These are phyloP conservation scores for Herpetotheres cachinnans DNA, from an alignment of 2,113 vertebrate genomes.

Conservation along the genomic window DNA sequence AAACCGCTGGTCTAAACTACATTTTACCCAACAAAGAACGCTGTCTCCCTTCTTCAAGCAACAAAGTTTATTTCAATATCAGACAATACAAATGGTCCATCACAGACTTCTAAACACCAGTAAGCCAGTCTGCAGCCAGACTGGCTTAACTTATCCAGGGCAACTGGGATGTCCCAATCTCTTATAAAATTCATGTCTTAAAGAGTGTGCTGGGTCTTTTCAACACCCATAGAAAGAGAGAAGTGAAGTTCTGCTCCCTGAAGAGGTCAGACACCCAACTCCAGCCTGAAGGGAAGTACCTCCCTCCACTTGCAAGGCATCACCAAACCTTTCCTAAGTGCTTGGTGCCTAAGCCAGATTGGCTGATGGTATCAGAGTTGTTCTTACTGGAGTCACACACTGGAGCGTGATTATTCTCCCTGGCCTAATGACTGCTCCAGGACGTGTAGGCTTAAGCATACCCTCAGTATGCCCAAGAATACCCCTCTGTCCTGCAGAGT, in stretches of 20 bases:
- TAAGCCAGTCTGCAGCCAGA: background rate
- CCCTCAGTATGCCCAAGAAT: background rate
- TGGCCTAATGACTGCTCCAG: background rate
- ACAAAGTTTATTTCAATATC: background rate
- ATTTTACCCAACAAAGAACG: background rate
- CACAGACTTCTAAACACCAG: background rate
- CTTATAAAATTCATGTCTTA: background rate
- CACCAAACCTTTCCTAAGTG: background rate
- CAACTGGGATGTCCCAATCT: background rate
- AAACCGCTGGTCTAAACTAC: background rate
- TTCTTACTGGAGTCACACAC: background rate
- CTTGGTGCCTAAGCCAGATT: background rate
- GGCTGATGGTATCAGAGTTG: background rate
- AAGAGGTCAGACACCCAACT: background rate
- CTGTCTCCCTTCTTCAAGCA: background rate
- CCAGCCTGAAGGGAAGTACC: background rate
- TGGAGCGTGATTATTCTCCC: background rate
- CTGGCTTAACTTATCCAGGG: background rate
- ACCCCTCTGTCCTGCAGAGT: background rate
- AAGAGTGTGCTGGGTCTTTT: background rate
- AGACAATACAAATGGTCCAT: background rate
- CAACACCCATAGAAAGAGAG: background rate
- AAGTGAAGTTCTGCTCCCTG: background rate
- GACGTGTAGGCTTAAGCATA: background rate
- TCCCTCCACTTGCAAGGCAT: rapidly evolving